Percentiles rank a stretch among this genome's conserved stretches.
These are phyloP conservation scores for Fabriciana adippe DNA, from an alignment of 2,888 invertebrate species.

Conservation along the genomic window DNA sequence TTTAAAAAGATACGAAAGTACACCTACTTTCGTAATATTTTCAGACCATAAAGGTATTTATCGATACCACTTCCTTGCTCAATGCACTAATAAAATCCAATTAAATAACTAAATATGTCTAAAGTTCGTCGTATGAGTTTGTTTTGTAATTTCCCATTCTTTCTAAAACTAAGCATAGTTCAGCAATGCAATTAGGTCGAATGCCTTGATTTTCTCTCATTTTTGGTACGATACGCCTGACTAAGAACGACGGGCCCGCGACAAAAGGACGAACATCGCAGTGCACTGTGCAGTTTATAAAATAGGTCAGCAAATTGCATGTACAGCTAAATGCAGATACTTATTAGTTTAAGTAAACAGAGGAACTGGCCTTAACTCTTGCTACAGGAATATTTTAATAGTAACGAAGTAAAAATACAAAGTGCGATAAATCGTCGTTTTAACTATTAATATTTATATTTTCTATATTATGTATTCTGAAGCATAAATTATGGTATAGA, in stretches of 20 bases:
- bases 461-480: too few relatives aligned
- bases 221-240: constrained; percentile 35
- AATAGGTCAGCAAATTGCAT: constrained; percentile 30
- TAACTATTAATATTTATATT: too few relatives aligned
- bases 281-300: constrained; percentile 31
- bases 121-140: background rate
- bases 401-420: background rate
- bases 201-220: constrained; percentile 40
- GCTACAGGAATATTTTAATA: constrained; percentile 1
- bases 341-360: constrained; percentile 32
- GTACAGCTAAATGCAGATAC: constrained; percentile 33
- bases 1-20: too few relatives aligned
- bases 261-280: constrained; percentile 37
- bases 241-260: constrained; percentile 32
- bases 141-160: constrained; percentile 26
- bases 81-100: background rate
- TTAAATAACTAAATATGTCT: background rate
- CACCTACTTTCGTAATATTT: too few relatives aligned
- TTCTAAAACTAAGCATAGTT: constrained; percentile 36
- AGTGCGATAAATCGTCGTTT: too few relatives aligned
- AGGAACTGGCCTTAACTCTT: constrained; percentile 20
- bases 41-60: background rate
- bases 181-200: constrained; percentile 40
- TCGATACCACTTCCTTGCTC: background rate
- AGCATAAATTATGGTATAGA: too few relatives aligned